Evolutionary conservation across 1,140 invertebrate genomes (phyloP), one percentile per base, ranked within the genome.

Genomic region (Lepidurus packardi): DNA sequence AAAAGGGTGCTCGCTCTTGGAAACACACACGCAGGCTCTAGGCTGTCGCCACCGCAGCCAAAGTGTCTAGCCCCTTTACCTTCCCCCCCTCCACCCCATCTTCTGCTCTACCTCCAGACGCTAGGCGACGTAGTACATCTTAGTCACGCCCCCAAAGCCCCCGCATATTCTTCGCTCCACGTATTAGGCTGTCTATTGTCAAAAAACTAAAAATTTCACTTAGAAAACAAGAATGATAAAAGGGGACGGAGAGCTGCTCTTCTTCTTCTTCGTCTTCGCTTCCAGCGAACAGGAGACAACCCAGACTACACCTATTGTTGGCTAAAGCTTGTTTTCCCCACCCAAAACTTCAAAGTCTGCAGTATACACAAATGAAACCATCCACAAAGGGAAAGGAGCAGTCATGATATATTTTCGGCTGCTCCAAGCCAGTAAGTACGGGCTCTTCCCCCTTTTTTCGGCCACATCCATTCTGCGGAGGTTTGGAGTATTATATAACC

Each of bases 161-260:
- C 53, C 21, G 53, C 53, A 10, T 21, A 65, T n/a, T 13, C 5
- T 65, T 21, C 21, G 16, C 53, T 7, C 21, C 53, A 65, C 53
- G 21, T 21, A 65, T 65, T 65, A 65, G 21, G 53, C 53, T 65
- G 9, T 65, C 53, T 65, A 21, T 65, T 65, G 53, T 65, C 53
- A 65, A 7, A 65, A 65, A 65, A 65, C 53, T 21, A 65, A 65
- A n/a, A 65, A n/a, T 65, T 65, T 21, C 53, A 65, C 53, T 65
- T 65, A 65, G 21, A 65, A 65, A 65, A 65, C 53, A 65, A 34
- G 53, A 65, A 65, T 65, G 53, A n/a, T 21, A 65, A 65, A 65
- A 21, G 21, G 34, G 34, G 34, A 34, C 4, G 21, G 53, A 11
- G 6, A 11, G 6, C 53, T 65, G 21, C 21, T 65, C 53, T 65